Evolutionary conservation across 2,113 vertebrate species (phyloP).

Genomic region (Stegastes partitus): DNA sequence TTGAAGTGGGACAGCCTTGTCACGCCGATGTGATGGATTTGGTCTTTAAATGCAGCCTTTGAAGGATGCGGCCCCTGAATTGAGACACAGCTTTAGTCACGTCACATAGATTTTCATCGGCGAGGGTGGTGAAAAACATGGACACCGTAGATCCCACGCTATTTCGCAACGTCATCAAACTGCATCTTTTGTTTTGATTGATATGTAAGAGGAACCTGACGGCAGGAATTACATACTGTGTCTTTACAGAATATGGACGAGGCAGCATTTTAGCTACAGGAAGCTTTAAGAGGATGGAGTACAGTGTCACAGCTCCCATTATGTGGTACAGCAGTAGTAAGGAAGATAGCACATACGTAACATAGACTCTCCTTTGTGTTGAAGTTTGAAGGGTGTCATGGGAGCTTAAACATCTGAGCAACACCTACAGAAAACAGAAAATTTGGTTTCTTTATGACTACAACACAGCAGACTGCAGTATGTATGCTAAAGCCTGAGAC

Average conservation of each 20-base stretch:
- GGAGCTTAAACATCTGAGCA: constrained; percentile 27
- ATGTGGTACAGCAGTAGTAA: background rate
- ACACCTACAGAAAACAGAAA: background rate
- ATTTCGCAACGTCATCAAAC: too few species aligned
- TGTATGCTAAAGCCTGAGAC: constrained; percentile 19
- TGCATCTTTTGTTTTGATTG: too few species aligned
- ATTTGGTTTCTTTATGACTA: constrained; percentile 7
- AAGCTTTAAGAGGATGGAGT: background rate
- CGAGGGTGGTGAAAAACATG: too few species aligned
- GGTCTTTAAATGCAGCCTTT: too few species aligned
- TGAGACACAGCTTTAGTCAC: too few species aligned
- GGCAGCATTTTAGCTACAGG: background rate
- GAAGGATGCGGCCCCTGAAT: too few species aligned
- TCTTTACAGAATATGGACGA: background rate
- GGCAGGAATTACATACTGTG: background rate
- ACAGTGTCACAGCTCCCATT: background rate
- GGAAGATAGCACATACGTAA: background rate
- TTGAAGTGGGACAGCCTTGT: too few species aligned
- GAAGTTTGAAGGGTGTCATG: background rate
- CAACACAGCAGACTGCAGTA: constrained; percentile 1
- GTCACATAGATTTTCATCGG: too few species aligned
- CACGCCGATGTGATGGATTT: too few species aligned
- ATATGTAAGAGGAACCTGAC: too few species aligned
- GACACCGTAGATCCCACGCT: too few species aligned
- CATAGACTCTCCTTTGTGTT: background rate